Percentiles rank a stretch among this genome's conserved stretches.
Evolutionary conservation across 2,113 vertebrate genomes (phyloP).

Genomic region (Numenius arquata): DNA sequence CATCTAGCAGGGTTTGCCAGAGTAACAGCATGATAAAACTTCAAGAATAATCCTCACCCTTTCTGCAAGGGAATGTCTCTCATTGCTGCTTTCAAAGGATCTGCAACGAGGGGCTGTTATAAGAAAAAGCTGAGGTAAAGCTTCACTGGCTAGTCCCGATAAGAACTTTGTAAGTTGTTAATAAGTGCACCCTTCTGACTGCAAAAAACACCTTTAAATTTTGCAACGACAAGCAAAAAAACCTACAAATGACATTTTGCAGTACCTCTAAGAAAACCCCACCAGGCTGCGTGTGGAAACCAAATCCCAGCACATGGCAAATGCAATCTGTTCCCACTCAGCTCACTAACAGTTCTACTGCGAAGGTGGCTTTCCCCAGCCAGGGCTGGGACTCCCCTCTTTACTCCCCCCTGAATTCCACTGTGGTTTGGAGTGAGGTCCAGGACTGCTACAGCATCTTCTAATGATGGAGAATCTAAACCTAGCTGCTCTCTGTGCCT

Average conservation of each 20-base stretch:
- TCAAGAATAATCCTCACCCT: neutral
- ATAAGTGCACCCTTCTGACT: neutral
- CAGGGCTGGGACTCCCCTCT: neutral
- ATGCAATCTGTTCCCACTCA: neutral
- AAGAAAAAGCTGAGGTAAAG: neutral
- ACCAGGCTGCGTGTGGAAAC: neutral
- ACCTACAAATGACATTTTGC: neutral
- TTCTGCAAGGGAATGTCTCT: neutral
- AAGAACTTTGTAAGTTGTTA: neutral
- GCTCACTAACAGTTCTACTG: neutral
- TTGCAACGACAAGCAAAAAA: neutral
- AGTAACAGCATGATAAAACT: neutral
- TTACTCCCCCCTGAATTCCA: neutral
- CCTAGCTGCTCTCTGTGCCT: neutral
- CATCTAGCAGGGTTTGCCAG: neutral
- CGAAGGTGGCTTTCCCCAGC: neutral
- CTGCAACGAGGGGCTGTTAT: accelerated
- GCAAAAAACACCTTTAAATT: neutral
- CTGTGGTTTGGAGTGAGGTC: neutral
- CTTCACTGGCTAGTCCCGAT: neutral
- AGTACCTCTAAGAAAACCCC: neutral
- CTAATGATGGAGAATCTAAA: neutral
- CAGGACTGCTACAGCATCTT: neutral
- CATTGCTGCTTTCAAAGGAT: neutral
- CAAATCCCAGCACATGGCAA: neutral